A percentile compares a stretch with the other conserved stretches of the same genome.
These are phyloP conservation scores for Turritopsis rubra DNA, from an alignment of 30 jellyfish, hydroid and myxozoan genomes.

Conservation along the genomic window DNA sequence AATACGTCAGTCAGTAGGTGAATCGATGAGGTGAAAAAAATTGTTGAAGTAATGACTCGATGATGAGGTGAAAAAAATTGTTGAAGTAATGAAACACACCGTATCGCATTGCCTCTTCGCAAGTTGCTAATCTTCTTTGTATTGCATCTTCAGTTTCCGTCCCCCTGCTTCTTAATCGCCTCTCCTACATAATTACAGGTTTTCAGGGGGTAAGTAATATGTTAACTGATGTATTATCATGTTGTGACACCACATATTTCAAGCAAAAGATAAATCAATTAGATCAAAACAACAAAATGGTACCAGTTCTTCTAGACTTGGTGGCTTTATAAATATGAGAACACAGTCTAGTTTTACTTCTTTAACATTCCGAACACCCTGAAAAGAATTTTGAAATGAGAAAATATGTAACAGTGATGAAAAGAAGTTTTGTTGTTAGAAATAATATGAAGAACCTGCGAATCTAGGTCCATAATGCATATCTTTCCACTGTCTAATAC, in stretches of 20 bases:
- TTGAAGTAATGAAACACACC: constrained; percentile 41
- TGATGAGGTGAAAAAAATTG: not conserved
- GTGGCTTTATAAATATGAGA: constrained; percentile 82
- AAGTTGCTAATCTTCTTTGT: constrained; percentile 55
- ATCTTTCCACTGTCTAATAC: constrained; percentile 68
- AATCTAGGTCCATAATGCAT: constrained; percentile 86
- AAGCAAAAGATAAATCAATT: no score
- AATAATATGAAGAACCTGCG: constrained; percentile 59
- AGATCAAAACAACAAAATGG: no score
- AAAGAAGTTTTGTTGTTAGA: no score
- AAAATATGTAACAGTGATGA: not conserved
- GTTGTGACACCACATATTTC: no score
- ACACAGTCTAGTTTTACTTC: constrained; percentile 62
- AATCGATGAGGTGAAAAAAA: not conserved
- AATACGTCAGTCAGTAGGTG: not conserved
- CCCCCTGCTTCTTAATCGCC: constrained; percentile 75
- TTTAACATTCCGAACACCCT: constrained; percentile 87
- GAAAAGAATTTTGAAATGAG: constrained; percentile 1
- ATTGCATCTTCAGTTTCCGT: constrained; percentile 91
- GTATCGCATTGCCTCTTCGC: constrained; percentile 64
- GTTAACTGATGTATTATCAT: not conserved
- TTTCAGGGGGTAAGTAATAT: not conserved
- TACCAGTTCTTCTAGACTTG: constrained; percentile 84
- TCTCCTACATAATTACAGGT: constrained; percentile 40
- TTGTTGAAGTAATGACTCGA: not conserved